A percentile compares a stretch with the other conserved stretches of the same genome.
Conservation (phyloP, 1,140 invertebrate species). For the Magallana gigas region DNA sequence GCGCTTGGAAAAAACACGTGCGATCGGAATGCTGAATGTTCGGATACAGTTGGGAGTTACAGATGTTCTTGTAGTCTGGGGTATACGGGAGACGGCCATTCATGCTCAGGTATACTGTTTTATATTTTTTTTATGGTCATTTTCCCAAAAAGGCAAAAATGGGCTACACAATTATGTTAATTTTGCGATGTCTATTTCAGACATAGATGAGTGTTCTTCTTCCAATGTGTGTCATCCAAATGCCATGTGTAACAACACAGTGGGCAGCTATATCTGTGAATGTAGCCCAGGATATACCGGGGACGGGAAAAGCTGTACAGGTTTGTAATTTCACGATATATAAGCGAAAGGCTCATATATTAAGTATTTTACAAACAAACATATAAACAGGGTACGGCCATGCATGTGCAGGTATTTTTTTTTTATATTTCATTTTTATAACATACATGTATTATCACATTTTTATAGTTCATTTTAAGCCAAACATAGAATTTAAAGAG, state of each 20-base stretch:
- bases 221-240: constrained; percentile 34
- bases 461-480: background rate
- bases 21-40: constrained; percentile 38
- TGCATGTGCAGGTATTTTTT: background rate
- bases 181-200: background rate
- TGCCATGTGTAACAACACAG: constrained; percentile 33
- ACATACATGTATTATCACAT: background rate
- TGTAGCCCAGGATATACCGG: constrained; percentile 34
- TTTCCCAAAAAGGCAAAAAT: background rate
- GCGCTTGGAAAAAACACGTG: constrained; percentile 19
- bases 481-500: background rate
- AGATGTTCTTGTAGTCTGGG: constrained; percentile 51
- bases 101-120: too few relatives aligned
- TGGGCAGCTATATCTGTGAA: constrained; percentile 43
- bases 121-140: too few relatives aligned
- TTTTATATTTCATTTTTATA: background rate
- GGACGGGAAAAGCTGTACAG: background rate
- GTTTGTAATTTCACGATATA: background rate
- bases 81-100: background rate
- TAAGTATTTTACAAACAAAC: too few relatives aligned
- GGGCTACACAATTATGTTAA: background rate
- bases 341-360: too few relatives aligned
- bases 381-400: too few relatives aligned
- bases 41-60: constrained; percentile 47
- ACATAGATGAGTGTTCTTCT: constrained; percentile 40